Conservation (phyloP, 2,797 vertebrate species). For the Dendrocincla tyrannina region DNA sequence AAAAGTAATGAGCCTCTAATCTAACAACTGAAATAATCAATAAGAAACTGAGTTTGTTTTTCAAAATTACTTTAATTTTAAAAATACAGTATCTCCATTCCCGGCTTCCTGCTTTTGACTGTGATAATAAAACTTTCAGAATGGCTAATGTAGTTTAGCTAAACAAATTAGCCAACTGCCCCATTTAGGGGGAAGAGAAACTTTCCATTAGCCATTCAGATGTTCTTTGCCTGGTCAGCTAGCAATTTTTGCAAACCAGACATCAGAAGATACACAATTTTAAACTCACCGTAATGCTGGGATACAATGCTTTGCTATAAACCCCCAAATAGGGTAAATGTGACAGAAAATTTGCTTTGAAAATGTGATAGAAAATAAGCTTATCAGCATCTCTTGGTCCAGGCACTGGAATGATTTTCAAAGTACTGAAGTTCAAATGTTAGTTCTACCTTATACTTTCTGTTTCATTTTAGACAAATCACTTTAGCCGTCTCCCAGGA, state of each 20-base stretch:
- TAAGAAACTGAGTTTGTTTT: constrained; percentile 75
- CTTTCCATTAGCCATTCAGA: constrained; percentile 73
- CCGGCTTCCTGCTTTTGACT: constrained; percentile 75
- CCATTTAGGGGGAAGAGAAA: constrained; percentile 69
- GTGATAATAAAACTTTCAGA: constrained; percentile 77
- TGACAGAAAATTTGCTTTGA: neutral
- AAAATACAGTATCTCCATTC: constrained; percentile 70
- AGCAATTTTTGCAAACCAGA: constrained; percentile 46
- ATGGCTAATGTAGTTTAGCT: constrained; percentile 79
- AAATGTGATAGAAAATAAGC: neutral
- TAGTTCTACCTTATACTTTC: neutral
- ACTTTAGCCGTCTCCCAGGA: neutral
- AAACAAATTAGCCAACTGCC: constrained; percentile 78
- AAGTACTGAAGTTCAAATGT: neutral
- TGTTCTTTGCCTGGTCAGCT: constrained; percentile 57
- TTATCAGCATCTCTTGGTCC: neutral
- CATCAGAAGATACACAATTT: neutral
- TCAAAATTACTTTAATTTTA: constrained; percentile 75
- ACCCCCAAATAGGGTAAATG: fast-evolving
- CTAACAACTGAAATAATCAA: constrained; percentile 78
- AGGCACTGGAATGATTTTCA: neutral
- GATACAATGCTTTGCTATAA: neutral
- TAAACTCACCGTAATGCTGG: neutral
- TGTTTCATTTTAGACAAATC: neutral
- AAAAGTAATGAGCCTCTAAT: constrained; percentile 75